These are phyloP conservation scores for Lycaena phlaeas DNA, from an alignment of 2,888 invertebrate genomes.

Conservation along the genomic window DNA sequence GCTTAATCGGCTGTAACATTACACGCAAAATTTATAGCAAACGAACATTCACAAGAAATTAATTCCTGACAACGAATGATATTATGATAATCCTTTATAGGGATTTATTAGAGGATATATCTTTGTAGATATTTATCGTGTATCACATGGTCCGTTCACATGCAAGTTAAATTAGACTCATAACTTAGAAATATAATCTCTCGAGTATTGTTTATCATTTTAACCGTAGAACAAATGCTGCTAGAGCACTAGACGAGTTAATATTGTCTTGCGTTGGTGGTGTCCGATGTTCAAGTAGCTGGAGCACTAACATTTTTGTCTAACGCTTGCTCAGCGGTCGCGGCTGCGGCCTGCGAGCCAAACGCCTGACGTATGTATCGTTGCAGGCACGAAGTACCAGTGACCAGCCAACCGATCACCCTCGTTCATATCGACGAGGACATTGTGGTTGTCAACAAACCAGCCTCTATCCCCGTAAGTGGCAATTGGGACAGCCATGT, in stretches of 20 bases:
- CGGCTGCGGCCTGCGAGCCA: constrained; percentile 24
- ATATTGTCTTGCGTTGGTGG: background rate
- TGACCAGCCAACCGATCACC: constrained; percentile 96
- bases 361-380: constrained; percentile 66
- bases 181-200: background rate
- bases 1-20: constrained; percentile 18
- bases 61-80: background rate
- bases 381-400: constrained; percentile 98
- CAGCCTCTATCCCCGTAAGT: constrained; percentile 99
- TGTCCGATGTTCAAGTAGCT: background rate
- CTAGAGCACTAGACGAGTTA: background rate
- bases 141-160: background rate
- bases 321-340: constrained; percentile 34
- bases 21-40: constrained; percentile 16
- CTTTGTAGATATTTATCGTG: too few species aligned
- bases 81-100: background rate
- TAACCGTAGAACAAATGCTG: constrained; percentile 1
- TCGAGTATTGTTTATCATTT: background rate
- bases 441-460: constrained; percentile 99
- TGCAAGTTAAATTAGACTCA: background rate
- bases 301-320: background rate
- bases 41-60: constrained; percentile 15
- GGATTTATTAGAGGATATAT: background rate
- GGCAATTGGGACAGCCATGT: constrained; percentile 86
- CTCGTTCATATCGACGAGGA: constrained; percentile 99